A percentile compares a stretch with the other conserved stretches of the same genome.
These are phyloP conservation scores for Copidosoma floridanum DNA, from an alignment of 1,140 invertebrate genomes.

Conservation along the genomic window DNA sequence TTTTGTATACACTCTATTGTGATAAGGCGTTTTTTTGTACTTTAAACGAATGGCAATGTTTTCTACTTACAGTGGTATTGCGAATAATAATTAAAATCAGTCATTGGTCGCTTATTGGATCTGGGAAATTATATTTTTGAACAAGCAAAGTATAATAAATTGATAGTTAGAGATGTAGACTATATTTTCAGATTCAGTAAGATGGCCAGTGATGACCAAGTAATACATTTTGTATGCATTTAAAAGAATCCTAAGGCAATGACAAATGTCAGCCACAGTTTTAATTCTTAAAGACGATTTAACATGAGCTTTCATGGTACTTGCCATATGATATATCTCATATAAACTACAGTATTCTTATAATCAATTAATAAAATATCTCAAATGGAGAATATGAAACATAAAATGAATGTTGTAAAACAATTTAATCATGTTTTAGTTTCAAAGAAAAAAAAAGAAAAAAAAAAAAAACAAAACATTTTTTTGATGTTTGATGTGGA, in stretches of 20 bases:
- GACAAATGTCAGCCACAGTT: not conserved
- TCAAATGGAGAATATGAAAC: not conserved
- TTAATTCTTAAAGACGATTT: slow-evolving; percentile 13
- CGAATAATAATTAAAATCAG: not conserved
- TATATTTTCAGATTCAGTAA: slow-evolving; percentile 20
- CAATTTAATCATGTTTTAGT: too few relatives aligned
- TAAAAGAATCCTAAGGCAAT: not conserved
- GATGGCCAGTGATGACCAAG: not conserved
- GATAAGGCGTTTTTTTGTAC: slow-evolving; percentile 22
- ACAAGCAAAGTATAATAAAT: slow-evolving; percentile 14
- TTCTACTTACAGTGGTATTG: slow-evolving; percentile 13
- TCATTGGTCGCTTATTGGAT: not conserved
- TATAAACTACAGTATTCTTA: slow-evolving; percentile 23
- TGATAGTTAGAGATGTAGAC: not conserved
- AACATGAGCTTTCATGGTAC: slow-evolving; percentile 23
- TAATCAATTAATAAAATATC: slow-evolving; percentile 9
- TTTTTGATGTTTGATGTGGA: too few relatives aligned
- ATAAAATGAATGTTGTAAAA: too few relatives aligned
- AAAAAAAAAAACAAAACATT: too few relatives aligned
- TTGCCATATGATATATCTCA: slow-evolving; percentile 22
- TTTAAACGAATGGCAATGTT: slow-evolving; percentile 17
- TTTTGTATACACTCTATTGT: slow-evolving; percentile 20
- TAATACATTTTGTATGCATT: slow-evolving; percentile 1
- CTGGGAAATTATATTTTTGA: slow-evolving; percentile 23
- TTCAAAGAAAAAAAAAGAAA: too few relatives aligned